These are phyloP conservation scores for Nasonia giraulti DNA, from an alignment of 1,140 invertebrate species.

Conservation along the genomic window DNA sequence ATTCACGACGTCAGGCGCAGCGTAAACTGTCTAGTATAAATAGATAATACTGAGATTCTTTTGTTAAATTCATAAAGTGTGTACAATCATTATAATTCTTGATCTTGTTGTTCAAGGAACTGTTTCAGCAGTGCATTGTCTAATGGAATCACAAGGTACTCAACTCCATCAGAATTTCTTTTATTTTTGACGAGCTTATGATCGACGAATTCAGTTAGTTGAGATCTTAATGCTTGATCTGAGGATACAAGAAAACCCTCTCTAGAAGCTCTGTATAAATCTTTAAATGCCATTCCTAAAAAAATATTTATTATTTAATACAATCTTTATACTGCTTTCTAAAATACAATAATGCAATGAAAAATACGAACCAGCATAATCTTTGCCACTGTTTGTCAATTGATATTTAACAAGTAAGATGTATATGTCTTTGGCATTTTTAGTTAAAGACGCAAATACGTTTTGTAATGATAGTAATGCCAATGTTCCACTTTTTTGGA, in stretches of 20 bases:
- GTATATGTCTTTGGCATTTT: constrained; percentile 91
- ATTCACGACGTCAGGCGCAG: too few species aligned
- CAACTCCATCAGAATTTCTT: constrained; percentile 85
- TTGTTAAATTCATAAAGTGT: background rate
- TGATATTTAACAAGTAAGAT: constrained; percentile 87
- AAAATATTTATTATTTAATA: constrained; percentile 49
- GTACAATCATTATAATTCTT: background rate
- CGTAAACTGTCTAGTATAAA: too few species aligned
- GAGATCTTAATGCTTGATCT: constrained; percentile 89
- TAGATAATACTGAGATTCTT: background rate
- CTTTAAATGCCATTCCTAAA: constrained; percentile 89
- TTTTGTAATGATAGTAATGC: constrained; percentile 90
- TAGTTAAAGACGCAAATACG: constrained; percentile 91
- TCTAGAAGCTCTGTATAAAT: constrained; percentile 87
- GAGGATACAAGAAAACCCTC: constrained; percentile 93
- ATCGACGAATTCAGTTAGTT: constrained; percentile 94
- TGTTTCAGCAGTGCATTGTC: constrained; percentile 83
- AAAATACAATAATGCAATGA: constrained; percentile 5
- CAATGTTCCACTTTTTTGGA: constrained; percentile 85
- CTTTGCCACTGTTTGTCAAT: constrained; percentile 80
- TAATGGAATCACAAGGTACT: constrained; percentile 88
- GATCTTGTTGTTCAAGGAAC: constrained; percentile 78
- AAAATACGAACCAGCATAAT: constrained; percentile 81
- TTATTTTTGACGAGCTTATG: constrained; percentile 91
- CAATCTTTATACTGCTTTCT: background rate